Percentiles rank a stretch among this genome's conserved stretches.
Conservation (phyloP, 2,113 vertebrate species). For the Vidua chalybeata region DNA sequence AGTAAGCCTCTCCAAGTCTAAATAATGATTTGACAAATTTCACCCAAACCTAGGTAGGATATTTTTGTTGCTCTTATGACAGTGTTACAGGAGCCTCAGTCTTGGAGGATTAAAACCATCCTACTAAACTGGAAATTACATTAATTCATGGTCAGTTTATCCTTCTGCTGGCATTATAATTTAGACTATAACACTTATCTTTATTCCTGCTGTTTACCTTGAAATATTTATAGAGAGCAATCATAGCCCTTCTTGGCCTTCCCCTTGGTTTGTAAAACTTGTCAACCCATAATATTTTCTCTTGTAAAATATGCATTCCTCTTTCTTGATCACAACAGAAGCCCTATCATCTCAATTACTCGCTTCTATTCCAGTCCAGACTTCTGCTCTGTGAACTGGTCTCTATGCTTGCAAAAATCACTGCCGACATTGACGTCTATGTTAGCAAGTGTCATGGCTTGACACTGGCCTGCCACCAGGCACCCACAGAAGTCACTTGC, state of each 20-base stretch:
- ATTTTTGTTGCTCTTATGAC: not conserved
- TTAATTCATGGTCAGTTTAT: not conserved
- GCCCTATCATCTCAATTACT: not conserved
- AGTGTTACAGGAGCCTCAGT: not conserved
- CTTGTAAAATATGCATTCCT: not conserved
- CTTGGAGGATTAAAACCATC: not conserved
- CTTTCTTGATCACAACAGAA: not conserved
- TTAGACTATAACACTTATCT: not conserved
- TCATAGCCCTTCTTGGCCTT: not conserved
- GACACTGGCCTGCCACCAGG: not conserved
- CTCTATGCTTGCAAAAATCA: not conserved
- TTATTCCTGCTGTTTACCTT: not conserved
- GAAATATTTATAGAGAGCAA: not conserved
- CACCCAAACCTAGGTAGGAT: not conserved
- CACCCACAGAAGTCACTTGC: fast-evolving
- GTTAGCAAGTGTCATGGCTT: not conserved
- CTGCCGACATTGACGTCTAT: fast-evolving
- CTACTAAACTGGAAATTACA: not conserved
- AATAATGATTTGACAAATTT: not conserved
- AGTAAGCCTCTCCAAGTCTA: not conserved
- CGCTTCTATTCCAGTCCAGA: not conserved
- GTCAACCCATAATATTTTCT: not conserved
- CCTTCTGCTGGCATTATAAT: not conserved
- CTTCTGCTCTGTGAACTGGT: not conserved
- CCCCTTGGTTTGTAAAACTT: not conserved